phyloP scores from a whole-genome alignment of 2,113 vertebrate species.

The Sprattus sprattus region DNA sequence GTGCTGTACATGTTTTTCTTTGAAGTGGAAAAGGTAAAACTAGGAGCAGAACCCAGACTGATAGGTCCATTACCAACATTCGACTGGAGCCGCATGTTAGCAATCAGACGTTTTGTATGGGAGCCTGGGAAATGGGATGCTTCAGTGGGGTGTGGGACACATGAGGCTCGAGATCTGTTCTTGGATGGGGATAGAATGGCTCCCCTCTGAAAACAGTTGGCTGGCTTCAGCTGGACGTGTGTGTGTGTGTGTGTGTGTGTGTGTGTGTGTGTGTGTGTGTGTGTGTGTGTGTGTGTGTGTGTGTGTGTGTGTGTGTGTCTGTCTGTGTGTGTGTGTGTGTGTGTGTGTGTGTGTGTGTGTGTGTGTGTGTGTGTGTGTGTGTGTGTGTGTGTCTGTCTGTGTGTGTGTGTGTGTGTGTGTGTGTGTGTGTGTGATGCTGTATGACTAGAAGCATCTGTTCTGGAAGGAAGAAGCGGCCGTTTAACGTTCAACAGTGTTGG shows the following conservation, averaged over 20 bases:
- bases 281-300: not conserved
- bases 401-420: too few species aligned
- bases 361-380: too few species aligned
- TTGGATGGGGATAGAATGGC: not conserved
- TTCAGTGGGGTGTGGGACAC: not conserved
- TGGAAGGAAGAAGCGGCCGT: not conserved
- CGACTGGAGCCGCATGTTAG: not conserved
- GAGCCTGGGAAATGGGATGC: not conserved
- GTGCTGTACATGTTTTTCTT: not conserved
- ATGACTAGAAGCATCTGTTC: slow-evolving; percentile 7
- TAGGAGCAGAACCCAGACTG: not conserved
- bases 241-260: slow-evolving; percentile 16
- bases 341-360: too few species aligned
- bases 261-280: not conserved
- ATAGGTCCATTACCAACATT: not conserved
- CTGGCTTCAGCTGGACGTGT: not conserved
- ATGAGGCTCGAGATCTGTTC: not conserved
- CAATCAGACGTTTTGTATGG: not conserved
- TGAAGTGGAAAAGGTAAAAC: not conserved
- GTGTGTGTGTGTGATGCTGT: not conserved
- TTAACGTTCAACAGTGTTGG: not conserved
- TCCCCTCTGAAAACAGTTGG: not conserved
- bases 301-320: not conserved
- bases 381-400: too few species aligned
- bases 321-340: too few species aligned